phyloP scores from a whole-genome alignment of 2,888 invertebrate genomes.

The Congeria kusceri region DNA sequence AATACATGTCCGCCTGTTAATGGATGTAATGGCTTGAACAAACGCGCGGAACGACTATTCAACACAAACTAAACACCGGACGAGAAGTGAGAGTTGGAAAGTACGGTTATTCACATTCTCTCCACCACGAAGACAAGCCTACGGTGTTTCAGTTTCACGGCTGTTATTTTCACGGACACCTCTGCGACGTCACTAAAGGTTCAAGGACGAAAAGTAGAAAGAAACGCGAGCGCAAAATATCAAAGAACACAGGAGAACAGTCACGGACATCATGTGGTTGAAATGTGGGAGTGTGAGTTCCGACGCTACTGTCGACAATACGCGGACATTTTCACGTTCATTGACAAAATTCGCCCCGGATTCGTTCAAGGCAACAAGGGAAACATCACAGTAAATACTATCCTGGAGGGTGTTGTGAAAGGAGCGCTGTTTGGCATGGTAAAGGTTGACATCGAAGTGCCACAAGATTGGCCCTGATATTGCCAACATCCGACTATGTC shows the following conservation, averaged over 20 bases:
- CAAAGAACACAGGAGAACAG: constrained; percentile 29
- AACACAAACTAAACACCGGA: too few relatives aligned
- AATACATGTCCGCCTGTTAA: too few relatives aligned
- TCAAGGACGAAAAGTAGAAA: too few relatives aligned
- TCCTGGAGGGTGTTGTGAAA: constrained; percentile 25
- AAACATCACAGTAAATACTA: constrained; percentile 26
- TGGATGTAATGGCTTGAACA: constrained; percentile 50
- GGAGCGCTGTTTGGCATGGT: constrained; percentile 40
- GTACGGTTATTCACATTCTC: constrained; percentile 35
- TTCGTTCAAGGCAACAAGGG: constrained; percentile 26
- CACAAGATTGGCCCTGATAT: constrained; percentile 31
- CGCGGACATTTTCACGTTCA: constrained; percentile 33
- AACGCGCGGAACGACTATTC: too few relatives aligned
- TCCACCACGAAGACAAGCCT: constrained; percentile 5
- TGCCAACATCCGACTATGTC: constrained; percentile 18
- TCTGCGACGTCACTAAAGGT: constrained; percentile 37
- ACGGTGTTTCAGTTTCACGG: too few relatives aligned
- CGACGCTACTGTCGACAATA: constrained; percentile 28
- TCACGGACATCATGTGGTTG: constrained; percentile 29
- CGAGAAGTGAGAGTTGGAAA: constrained; percentile 40
- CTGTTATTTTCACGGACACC: constrained; percentile 53
- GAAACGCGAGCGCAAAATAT: constrained; percentile 11
- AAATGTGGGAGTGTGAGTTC: constrained; percentile 57
- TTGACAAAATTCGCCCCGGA: constrained; percentile 23
- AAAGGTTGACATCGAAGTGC: too few relatives aligned